These are phyloP conservation scores for Sepiola atlantica DNA, from an alignment of 2,888 invertebrate genomes.

Conservation along the genomic window DNA sequence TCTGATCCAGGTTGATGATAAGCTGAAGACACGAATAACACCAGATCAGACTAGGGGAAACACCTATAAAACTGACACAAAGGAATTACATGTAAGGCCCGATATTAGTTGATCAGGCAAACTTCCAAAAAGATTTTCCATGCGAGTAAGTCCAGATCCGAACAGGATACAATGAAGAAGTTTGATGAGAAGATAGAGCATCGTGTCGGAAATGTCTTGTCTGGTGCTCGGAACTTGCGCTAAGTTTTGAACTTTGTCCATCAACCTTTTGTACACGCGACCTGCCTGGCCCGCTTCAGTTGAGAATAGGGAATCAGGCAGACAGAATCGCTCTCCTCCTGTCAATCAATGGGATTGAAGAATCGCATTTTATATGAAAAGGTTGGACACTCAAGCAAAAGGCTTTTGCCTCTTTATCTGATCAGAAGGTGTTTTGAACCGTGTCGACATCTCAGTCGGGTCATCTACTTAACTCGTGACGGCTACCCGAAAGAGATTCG, in stretches of 20 bases:
- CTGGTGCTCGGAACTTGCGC: background rate
- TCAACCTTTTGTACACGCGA: background rate
- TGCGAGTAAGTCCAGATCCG: background rate
- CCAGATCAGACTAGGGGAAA: background rate
- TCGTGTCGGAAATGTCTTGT: background rate
- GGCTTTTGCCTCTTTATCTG: background rate
- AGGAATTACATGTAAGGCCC: background rate
- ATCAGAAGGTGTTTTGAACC: background rate
- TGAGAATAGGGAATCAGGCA: background rate
- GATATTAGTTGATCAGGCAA: background rate
- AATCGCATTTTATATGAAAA: background rate
- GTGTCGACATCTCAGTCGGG: background rate
- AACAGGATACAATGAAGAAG: background rate
- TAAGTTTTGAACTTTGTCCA: background rate
- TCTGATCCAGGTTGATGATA: background rate
- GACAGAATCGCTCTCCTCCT: background rate
- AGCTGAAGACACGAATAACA: background rate
- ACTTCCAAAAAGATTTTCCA: slow-evolving; percentile 2
- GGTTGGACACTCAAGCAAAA: background rate
- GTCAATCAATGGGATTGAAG: background rate
- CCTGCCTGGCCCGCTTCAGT: background rate
- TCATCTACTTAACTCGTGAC: background rate
- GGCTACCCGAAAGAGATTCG: background rate
- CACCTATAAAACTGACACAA: background rate
- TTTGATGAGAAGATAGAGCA: background rate